phyloP scores from a whole-genome alignment of 1,140 invertebrate genomes.

The Dendrolimus kikuchii region DNA sequence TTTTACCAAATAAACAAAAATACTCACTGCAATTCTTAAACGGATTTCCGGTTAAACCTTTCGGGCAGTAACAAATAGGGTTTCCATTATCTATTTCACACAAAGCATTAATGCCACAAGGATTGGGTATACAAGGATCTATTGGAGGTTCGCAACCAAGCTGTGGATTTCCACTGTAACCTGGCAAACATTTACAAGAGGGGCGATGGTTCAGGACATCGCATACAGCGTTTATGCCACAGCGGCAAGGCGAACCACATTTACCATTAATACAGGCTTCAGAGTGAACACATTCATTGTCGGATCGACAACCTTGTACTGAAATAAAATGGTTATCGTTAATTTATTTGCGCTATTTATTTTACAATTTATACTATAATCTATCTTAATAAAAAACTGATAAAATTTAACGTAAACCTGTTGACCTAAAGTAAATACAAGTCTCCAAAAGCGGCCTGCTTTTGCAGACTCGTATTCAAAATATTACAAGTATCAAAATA shows the following conservation, averaged over 20 bases:
- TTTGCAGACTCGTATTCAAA: too few relatives aligned
- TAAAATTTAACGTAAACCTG: too few relatives aligned
- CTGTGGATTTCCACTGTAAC: conserved; percentile 81
- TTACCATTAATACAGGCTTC: conserved; percentile 83
- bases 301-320: conserved; percentile 79
- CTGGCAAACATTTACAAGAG: conserved; percentile 83
- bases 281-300: conserved; percentile 78
- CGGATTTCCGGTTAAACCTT: conserved; percentile 91
- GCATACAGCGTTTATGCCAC: conserved; percentile 83
- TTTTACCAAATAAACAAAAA: too few relatives aligned
- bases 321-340: conserved; percentile 21
- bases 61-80: conserved; percentile 91
- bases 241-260: conserved; percentile 83
- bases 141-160: conserved; percentile 74
- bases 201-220: conserved; percentile 82
- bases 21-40: conserved; percentile 92
- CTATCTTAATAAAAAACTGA: too few relatives aligned
- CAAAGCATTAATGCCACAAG: conserved; percentile 86
- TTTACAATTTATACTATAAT: too few relatives aligned
- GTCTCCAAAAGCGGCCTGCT: too few relatives aligned
- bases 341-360: conserved; percentile 4
- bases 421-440: too few relatives aligned
- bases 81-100: conserved; percentile 90
- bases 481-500: too few relatives aligned
- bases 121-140: conserved; percentile 87